phyloP scores from a whole-genome alignment of 2,888 invertebrate genomes.

The Xestoiulus laeticollis region DNA sequence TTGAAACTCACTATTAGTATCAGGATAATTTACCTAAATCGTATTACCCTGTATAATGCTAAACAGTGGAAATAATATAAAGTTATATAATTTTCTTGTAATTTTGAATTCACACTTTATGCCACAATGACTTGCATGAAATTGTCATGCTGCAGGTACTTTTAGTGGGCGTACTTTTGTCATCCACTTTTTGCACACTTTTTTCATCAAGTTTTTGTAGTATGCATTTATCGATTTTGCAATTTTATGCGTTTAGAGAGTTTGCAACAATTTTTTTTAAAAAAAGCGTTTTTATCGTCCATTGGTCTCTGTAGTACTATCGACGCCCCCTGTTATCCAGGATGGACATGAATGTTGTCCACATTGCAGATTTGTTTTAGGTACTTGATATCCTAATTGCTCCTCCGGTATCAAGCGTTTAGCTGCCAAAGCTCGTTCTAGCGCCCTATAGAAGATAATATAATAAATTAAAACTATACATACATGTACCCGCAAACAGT shows the following conservation, averaged over 20 bases:
- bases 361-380: neutral
- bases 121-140: neutral
- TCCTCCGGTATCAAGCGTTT: constrained; percentile 40
- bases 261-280: neutral
- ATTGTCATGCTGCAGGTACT: neutral
- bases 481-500: too few relatives aligned
- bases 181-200: neutral
- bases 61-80: neutral
- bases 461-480: too few relatives aligned
- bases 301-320: neutral
- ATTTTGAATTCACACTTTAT: neutral
- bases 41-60: neutral
- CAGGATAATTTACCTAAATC: neutral
- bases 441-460: too few relatives aligned
- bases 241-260: too few relatives aligned
- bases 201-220: neutral
- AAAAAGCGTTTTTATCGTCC: neutral
- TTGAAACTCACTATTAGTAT: neutral
- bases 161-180: neutral
- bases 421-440: constrained; percentile 45
- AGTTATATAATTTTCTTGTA: neutral
- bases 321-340: neutral
- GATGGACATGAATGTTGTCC: constrained; percentile 40
- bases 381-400: neutral
- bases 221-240: neutral